A percentile compares a stretch with the other conserved stretches of the same genome.
phyloP scores from a whole-genome alignment of 2,797 vertebrate genomes.

The Cirrhinus molitorella region DNA sequence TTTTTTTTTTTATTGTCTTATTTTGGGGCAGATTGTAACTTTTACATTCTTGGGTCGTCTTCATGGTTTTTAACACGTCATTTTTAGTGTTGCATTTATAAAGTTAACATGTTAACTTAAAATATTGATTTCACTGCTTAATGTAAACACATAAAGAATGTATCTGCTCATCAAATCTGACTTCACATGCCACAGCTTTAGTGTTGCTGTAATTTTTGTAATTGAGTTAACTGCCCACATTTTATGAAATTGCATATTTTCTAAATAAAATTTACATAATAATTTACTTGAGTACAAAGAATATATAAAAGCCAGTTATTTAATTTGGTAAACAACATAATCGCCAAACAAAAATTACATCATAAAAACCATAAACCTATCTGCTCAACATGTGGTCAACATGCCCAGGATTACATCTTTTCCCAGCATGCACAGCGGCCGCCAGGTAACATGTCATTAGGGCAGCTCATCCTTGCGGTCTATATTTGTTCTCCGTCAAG shows the following conservation, averaged over 20 bases:
- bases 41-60: no score
- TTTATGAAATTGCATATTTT: not conserved
- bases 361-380: not conserved
- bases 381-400: conserved; percentile 30
- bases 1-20: no score
- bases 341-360: conserved; percentile 11
- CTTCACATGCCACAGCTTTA: not conserved
- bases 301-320: not conserved
- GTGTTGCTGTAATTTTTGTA: not conserved
- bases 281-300: not conserved
- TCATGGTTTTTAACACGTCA: no score
- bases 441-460: conserved; percentile 57
- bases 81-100: not conserved
- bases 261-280: not conserved
- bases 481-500: conserved; percentile 51
- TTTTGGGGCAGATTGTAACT: no score
- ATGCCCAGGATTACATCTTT: conserved; percentile 48
- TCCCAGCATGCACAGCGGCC: conserved; percentile 54
- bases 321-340: not conserved
- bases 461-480: conserved; percentile 52
- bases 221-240: not conserved
- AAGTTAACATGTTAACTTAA: not conserved
- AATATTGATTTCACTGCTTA: not conserved
- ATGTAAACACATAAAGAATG: not conserved
- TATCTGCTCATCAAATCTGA: not conserved